Percentiles rank a stretch among this genome's conserved stretches.
These are phyloP conservation scores for Ischnura elegans DNA, from an alignment of 2,888 invertebrate genomes.

Conservation along the genomic window DNA sequence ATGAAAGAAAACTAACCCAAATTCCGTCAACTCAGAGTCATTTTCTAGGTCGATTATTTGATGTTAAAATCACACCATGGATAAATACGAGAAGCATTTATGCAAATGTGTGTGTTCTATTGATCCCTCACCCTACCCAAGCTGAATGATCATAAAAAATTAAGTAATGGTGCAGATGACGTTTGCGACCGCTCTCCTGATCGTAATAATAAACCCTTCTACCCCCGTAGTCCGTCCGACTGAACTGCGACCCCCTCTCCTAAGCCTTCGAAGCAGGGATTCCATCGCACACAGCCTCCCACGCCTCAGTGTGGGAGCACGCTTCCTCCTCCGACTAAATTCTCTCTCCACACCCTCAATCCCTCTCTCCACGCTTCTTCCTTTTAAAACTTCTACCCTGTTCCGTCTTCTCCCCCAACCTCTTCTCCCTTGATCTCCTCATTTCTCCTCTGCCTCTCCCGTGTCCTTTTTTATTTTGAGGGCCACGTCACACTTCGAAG, in stretches of 20 bases:
- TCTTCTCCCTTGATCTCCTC: background rate
- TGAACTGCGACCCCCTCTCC: background rate
- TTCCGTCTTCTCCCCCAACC: background rate
- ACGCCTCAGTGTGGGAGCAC: background rate
- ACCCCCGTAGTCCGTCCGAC: background rate
- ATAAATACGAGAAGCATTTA: background rate
- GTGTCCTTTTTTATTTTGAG: background rate
- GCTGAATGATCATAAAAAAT: background rate
- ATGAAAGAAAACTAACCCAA: no score
- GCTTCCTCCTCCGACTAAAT: background rate
- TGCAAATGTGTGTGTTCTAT: background rate
- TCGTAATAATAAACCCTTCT: background rate
- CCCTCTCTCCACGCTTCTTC: background rate
- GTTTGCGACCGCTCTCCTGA: background rate
- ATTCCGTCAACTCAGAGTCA: no score
- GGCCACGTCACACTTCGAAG: conserved; percentile 26
- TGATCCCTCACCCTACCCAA: background rate
- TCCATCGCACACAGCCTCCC: background rate
- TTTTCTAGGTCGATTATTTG: no score
- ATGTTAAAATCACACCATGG: no score
- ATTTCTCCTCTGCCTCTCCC: background rate
- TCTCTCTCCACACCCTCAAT: background rate
- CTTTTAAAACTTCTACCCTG: background rate
- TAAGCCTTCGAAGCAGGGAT: background rate
- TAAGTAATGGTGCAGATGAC: background rate